phyloP scores from a whole-genome alignment of 2,888 invertebrate species.

The Caenorhabditis sp. region DNA sequence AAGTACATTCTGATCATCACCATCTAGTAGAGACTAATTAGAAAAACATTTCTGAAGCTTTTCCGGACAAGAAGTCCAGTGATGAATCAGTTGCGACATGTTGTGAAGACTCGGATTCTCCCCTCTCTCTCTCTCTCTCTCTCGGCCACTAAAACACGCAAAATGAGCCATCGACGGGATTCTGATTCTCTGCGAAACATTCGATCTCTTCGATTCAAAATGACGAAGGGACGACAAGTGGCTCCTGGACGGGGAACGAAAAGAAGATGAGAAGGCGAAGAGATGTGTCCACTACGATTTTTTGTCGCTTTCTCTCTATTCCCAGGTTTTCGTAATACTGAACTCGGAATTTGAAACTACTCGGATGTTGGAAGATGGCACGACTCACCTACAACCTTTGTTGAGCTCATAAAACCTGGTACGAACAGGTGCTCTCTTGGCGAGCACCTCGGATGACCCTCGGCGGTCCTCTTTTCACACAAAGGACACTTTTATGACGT shows the following conservation, averaged over 20 bases:
- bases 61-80: constrained; percentile 13
- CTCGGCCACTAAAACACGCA: constrained; percentile 62
- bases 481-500: constrained; percentile 24
- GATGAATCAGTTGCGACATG: constrained; percentile 65
- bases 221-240: constrained; percentile 61
- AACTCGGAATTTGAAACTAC: constrained; percentile 50
- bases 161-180: constrained; percentile 50
- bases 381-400: constrained; percentile 35
- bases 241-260: constrained; percentile 49
- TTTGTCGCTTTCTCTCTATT: constrained; percentile 33
- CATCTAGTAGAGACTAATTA: constrained; percentile 58
- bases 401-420: constrained; percentile 51
- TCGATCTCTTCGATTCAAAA: constrained; percentile 41
- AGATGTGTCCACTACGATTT: constrained; percentile 48
- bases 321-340: constrained; percentile 63
- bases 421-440: constrained; percentile 56
- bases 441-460: constrained; percentile 34
- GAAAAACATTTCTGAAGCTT: constrained; percentile 25
- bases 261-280: constrained; percentile 21
- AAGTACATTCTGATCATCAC: constrained; percentile 44
- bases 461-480: constrained; percentile 29
- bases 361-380: constrained; percentile 28
- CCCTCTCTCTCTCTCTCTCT: constrained; percentile 11
- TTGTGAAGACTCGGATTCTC: constrained; percentile 46
- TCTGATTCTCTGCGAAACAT: constrained; percentile 33